These are phyloP conservation scores for Macrochelys suwanniensis DNA, from an alignment of 2,797 vertebrate genomes.

Conservation along the genomic window DNA sequence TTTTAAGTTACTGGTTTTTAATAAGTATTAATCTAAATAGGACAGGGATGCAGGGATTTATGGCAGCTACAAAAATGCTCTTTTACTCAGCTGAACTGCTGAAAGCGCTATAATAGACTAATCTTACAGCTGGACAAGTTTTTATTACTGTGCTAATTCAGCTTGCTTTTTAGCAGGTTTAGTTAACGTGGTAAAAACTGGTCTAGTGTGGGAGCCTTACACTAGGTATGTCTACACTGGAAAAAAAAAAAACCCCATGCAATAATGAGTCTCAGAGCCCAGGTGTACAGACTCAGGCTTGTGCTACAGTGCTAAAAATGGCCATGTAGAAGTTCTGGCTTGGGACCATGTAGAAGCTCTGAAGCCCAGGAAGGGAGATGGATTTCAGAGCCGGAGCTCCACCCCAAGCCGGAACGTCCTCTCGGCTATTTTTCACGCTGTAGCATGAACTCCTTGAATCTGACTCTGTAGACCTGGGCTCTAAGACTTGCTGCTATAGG, in stretches of 20 bases:
- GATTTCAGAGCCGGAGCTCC: background rate
- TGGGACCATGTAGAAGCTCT: background rate
- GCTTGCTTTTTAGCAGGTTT: background rate
- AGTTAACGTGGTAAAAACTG: background rate
- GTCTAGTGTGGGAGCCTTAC: background rate
- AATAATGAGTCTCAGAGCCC: background rate
- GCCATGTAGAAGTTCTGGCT: background rate
- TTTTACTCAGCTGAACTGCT: background rate
- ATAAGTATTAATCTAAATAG: background rate
- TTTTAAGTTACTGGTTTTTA: background rate
- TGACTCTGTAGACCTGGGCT: background rate
- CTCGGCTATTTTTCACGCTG: background rate
- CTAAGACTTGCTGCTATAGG: background rate
- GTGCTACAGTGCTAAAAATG: background rate
- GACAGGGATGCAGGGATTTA: background rate
- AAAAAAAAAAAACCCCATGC: background rate
- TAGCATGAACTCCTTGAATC: background rate
- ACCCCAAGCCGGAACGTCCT: background rate
- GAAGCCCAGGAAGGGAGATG: background rate
- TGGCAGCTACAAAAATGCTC: background rate
- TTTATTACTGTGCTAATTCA: background rate
- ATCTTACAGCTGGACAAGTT: background rate
- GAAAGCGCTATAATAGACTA: background rate
- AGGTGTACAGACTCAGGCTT: no score
- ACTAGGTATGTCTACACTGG: background rate